phyloP scores from a whole-genome alignment of 1,140 invertebrate species.

The Pararge aegeria region DNA sequence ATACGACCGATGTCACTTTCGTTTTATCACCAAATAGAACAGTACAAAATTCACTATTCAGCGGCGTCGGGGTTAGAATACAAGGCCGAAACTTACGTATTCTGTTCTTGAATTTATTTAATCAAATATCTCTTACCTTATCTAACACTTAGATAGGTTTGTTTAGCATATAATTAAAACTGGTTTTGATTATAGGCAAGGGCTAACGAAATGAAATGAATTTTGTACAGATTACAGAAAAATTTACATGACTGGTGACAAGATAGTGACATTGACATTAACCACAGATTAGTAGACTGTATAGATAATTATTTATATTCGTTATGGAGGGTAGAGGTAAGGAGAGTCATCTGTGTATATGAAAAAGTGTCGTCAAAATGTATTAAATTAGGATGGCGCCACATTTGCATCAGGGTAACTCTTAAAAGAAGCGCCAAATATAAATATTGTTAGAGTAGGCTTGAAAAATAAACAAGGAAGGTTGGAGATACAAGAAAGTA shows the following conservation, averaged over 20 bases:
- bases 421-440: too few species aligned
- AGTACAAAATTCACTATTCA: conserved; percentile 20
- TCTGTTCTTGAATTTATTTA: conserved; percentile 24
- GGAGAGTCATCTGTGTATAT: too few species aligned
- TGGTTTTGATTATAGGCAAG: conserved; percentile 18
- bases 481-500: too few species aligned
- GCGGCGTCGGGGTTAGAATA: conserved; percentile 46
- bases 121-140: conserved; percentile 33
- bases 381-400: too few species aligned
- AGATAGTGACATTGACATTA: conserved; percentile 48
- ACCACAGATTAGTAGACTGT: too few species aligned
- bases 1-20: conserved; percentile 34
- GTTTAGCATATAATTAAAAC: conserved; percentile 48
- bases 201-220: neutral
- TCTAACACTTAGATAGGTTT: conserved; percentile 41
- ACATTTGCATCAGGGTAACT: too few species aligned
- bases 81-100: conserved; percentile 60
- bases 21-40: conserved; percentile 27
- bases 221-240: neutral
- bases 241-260: neutral
- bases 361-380: too few species aligned
- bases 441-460: too few species aligned
- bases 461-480: too few species aligned
- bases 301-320: too few species aligned
- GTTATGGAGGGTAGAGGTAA: too few species aligned